Conservation (phyloP, 2,113 vertebrate species). For the Laticauda laticaudata region DNA sequence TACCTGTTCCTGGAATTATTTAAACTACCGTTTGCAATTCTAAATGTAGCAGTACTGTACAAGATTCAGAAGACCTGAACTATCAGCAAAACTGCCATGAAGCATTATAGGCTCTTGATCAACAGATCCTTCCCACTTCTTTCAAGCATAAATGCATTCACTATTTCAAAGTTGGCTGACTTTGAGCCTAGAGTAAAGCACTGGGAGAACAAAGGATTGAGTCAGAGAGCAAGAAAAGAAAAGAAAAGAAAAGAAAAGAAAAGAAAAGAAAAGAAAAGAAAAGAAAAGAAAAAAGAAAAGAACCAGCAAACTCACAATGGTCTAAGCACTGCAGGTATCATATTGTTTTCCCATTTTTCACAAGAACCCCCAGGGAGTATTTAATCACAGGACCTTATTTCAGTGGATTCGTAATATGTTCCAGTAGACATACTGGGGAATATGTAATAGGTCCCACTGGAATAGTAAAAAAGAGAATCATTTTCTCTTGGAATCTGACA, state of each 20-base stretch:
- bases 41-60: not conserved
- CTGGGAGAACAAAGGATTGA: not conserved
- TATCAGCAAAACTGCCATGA: not conserved
- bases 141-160: not conserved
- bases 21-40: not conserved
- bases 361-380: constrained; percentile 42
- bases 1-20: not conserved
- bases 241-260: not conserved
- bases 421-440: not conserved
- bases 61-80: fast-evolving
- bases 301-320: not conserved
- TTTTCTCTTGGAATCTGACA: not conserved
- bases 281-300: not conserved
- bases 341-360: constrained; percentile 40
- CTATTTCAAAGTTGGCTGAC: not conserved
- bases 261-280: not conserved
- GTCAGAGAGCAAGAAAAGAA: not conserved
- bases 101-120: not conserved
- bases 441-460: not conserved
- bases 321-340: not conserved
- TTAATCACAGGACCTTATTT: constrained; percentile 59
- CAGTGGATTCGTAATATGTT: constrained; percentile 27
- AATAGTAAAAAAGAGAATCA: not conserved
- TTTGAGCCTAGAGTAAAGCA: not conserved
- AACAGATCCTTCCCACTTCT: not conserved